Evolutionary conservation across 2,888 invertebrate species (phyloP), one percentile per base, ranked within the genome.

Genomic region (Chrysolina americana): DNA sequence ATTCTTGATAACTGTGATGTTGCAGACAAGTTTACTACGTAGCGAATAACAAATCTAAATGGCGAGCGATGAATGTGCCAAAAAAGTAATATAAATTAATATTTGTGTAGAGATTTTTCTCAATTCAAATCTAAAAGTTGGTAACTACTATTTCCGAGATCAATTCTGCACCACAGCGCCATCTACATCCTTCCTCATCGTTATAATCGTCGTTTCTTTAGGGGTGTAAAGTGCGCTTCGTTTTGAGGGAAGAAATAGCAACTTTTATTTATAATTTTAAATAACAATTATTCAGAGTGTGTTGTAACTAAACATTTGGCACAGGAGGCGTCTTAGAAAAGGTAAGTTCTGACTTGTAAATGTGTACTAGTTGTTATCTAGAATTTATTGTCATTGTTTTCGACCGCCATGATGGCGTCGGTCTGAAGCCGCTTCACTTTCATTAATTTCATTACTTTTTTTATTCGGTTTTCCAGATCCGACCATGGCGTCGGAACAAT

Each of bases 401-500:
- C 48, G 64, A 79, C 75, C 81, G 84, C 84, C 85, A 85, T 84
- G 62, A 78, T 79, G 78, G 83, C 84, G 83, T 81, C 80, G 71
- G 64, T 74, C 56, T 62, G 36, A 44, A 74, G 53, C 64, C 62
- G 41, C 41, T 65, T 65, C 41, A 17, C 17, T 41, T 36, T 21
- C 23, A 53, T 5, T 62, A 10, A n/a, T 17, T 19, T 47, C 36
- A 15, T 53, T 28, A 56, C 21, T 66, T 70, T 21, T 21, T 21
- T 41, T 63, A 2, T 68, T 70, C 74, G 41, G 71, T 71, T 71
- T 81, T 79, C 53, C 76, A 82, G 80, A 44, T 68, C 83, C 84
- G 82, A 83, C 83, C 75, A 88, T 87, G 87, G 91, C 91, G 89
- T 91, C 91, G 86, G 92, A 92, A 88, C 92, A 92, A 87, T 92